Evolutionary conservation across 1,140 invertebrate genomes (phyloP), one percentile per base, ranked within the genome.

Genomic region (Drosophila nannoptera): DNA sequence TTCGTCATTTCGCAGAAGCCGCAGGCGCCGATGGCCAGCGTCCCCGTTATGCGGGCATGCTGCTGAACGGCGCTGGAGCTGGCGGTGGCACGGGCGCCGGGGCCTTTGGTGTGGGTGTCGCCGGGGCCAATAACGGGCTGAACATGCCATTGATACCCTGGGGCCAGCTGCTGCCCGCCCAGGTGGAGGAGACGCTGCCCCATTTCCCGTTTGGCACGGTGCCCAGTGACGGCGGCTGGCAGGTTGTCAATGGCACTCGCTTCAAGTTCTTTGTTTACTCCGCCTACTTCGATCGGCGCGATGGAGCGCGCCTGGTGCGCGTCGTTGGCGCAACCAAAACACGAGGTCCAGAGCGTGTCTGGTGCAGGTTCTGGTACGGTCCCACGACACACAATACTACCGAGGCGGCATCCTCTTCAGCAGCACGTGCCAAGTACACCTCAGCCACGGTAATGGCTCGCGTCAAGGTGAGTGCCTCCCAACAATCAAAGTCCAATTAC

Each of bases 201-300:
- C 87, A 88, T 50, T 90, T 89, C 65, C 89, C 90, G 32, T 83
- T 87, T 60, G 91, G 90, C 78, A 75, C 90, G 0, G 75, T 86
- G 62, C 90, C 91, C 64, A 88, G 81, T 58, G 90, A 92, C 67
- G 92, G 91, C 14, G 81, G 87, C 53, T 93, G 92, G 92, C 92
- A 92, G 87, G 90, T 89, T 67, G 92, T 92, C 58, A 91, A 91
- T 56, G 92, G 91, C 40, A 92, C 63, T 89, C 95, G 94, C 84
- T 95, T 93, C 87, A 97, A 97, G 90, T 97, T 97, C 90, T 97
- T 94, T 89, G 95, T 98, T 12, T 97, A 96, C 84, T 97, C 96
- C 2, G 96, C 96, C 35, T 97, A 94, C 80, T 95, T 94, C 76
- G 96, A 97, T 89, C 90, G 93, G 43, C 91, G 95, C 71, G 92